These are phyloP conservation scores for Prorops nasuta DNA, from an alignment of 1,140 invertebrate species.

Conservation along the genomic window DNA sequence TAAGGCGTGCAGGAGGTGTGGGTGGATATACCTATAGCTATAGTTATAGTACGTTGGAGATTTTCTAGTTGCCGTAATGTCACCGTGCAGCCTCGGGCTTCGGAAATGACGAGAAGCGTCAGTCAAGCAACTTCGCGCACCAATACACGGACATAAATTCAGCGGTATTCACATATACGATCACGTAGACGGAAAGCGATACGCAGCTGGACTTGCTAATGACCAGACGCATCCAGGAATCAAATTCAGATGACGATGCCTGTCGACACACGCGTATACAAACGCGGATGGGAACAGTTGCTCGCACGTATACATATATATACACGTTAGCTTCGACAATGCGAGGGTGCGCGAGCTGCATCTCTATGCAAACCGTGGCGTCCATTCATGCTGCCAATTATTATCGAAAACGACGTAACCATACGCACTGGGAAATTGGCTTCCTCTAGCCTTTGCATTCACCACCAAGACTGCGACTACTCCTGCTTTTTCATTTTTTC, in stretches of 20 bases:
- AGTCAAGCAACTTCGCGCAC: constrained; percentile 4
- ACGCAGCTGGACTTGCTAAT: constrained; percentile 35
- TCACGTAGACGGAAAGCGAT: not conserved
- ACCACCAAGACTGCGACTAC: not conserved
- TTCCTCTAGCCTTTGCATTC: constrained; percentile 10
- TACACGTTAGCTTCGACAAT: not conserved
- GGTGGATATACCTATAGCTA: too few relatives aligned
- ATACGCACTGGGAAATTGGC: constrained; percentile 26
- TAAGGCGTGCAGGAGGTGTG: too few relatives aligned
- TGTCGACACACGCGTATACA: constrained; percentile 1
- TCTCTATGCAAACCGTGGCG: constrained; percentile 20
- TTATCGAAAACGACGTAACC: constrained; percentile 35
- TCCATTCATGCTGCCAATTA: constrained; percentile 41
- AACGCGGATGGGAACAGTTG: not conserved
- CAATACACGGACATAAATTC: not conserved
- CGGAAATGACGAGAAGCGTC: constrained; percentile 27
- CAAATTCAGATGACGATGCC: constrained; percentile 30
- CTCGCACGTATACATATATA: not conserved
- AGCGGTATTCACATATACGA: not conserved
- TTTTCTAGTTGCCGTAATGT: too few relatives aligned
- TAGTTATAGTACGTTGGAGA: too few relatives aligned
- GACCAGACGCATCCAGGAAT: constrained; percentile 38
- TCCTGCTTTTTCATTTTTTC: not conserved
- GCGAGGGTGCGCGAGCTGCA: constrained; percentile 8
- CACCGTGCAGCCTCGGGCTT: too few relatives aligned